Percentiles rank a stretch among this genome's conserved stretches.
phyloP scores from a whole-genome alignment of 2,888 invertebrate genomes.

The Escarpia spicata region DNA sequence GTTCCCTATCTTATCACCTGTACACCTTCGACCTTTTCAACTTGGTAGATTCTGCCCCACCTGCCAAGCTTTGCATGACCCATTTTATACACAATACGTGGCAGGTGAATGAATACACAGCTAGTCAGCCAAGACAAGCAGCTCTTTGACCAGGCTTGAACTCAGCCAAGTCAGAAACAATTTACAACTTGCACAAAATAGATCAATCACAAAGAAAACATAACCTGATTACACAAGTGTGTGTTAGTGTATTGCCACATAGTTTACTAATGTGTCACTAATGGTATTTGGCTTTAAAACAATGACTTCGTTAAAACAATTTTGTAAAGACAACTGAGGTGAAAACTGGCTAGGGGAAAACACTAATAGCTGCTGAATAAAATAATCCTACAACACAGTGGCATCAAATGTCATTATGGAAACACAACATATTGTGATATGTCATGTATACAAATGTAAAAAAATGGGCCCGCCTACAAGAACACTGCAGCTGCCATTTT shows the following conservation, averaged over 20 bases:
- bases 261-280: background rate
- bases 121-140: conserved; percentile 10
- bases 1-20: conserved; percentile 16
- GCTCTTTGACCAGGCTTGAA: background rate
- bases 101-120: conserved; percentile 3
- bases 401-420: background rate
- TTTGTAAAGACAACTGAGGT: background rate
- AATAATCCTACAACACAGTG: background rate
- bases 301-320: background rate
- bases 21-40: background rate
- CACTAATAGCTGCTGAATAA: background rate
- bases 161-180: background rate
- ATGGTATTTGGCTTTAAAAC: background rate
- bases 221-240: background rate
- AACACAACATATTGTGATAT: background rate
- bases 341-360: background rate
- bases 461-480: background rate
- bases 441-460: background rate
- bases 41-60: background rate
- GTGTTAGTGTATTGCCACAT: background rate
- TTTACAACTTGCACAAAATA: background rate
- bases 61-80: background rate
- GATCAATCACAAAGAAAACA: background rate
- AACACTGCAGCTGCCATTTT: background rate
- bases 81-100: conserved; percentile 12